Evolutionary conservation across 2,888 invertebrate genomes (phyloP).

Genomic region (Latrodectus hesperus): DNA sequence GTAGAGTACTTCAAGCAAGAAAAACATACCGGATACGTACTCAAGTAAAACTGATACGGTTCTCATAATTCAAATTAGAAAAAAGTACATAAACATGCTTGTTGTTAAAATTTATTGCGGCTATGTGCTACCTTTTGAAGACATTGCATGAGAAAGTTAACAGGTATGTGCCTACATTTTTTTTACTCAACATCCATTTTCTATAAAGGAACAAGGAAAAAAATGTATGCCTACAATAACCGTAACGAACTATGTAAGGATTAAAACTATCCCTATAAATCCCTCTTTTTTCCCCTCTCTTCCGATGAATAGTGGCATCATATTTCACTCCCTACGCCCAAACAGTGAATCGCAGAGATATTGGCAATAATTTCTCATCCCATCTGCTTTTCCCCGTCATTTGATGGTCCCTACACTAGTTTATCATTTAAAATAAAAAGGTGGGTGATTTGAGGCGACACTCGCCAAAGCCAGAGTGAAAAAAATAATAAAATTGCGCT

Average conservation of each 20-base stretch:
- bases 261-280: slow-evolving; percentile 28
- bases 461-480: slow-evolving; percentile 13
- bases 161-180: neutral
- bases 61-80: slow-evolving; percentile 1
- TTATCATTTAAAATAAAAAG: slow-evolving; percentile 39
- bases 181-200: neutral
- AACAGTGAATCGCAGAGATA: slow-evolving; percentile 32
- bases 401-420: neutral
- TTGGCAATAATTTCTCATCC: slow-evolving; percentile 45
- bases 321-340: slow-evolving; percentile 34
- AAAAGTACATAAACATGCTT: neutral
- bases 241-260: slow-evolving; percentile 40
- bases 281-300: slow-evolving; percentile 6
- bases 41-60: neutral
- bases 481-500: slow-evolving; percentile 43
- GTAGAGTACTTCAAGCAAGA: too few relatives aligned
- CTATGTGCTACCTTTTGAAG: neutral
- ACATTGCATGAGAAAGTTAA: neutral
- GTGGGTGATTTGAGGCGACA: slow-evolving; percentile 30
- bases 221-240: slow-evolving; percentile 15
- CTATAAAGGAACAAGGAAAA: neutral
- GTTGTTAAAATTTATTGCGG: neutral
- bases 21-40: neutral
- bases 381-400: neutral
- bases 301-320: slow-evolving; percentile 22